Base-by-base conservation (phyloP, 1,140 invertebrate species). In the Ridgeia piscesae region DNA sequence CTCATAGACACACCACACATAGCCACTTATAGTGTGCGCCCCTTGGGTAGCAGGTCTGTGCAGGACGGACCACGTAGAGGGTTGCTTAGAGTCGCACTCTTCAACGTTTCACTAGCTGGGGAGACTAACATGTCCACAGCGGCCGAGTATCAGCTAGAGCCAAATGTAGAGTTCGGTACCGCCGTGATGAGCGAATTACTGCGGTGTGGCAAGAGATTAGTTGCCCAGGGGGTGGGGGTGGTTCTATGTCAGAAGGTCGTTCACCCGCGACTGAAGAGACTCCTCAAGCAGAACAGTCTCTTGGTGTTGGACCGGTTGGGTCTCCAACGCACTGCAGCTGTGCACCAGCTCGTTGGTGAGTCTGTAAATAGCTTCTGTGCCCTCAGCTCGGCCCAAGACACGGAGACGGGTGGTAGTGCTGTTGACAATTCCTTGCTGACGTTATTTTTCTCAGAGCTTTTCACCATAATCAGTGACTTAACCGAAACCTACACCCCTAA, bases 181-280 rank as follows among this genome's bases (percentile, higher is more conserved):
- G 91, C 34, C 9, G 91, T 92, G 17, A 17, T 92, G 31, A 6
- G 33, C 17, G 34, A 58, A 31, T 77, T 92, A n/a, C 77, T 92
- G n/a, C 6, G 21, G 6, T 58, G 42, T n/a, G 48, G 42, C 33
- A 14, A n/a, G 35, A 34, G 58, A 14, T 88, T 89, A 92, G 91
- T 58, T 31, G 31, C 42, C 14, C 48, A 34, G 33, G 91, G 48
- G n/a, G 35, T 92, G 34, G 48, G 50, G 17, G 31, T 34, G 11
- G 91, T 92, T 34, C 42, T 88, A 8, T 92, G 91, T 34, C 91
- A 92, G 48, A 92, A 92, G 58, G 91, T 92, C 42, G 34, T 92
- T 88, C 91, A 92, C 34, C 91, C 91, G 33, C 34, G 58, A 77
- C 34, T 92, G 33, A 92, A 92, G 50, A 58, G 91, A 35, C 33